Percentiles rank a stretch among this genome's conserved stretches.
Evolutionary conservation across 1,140 invertebrate species (phyloP).

Genomic region (Bactericera cockerelli): DNA sequence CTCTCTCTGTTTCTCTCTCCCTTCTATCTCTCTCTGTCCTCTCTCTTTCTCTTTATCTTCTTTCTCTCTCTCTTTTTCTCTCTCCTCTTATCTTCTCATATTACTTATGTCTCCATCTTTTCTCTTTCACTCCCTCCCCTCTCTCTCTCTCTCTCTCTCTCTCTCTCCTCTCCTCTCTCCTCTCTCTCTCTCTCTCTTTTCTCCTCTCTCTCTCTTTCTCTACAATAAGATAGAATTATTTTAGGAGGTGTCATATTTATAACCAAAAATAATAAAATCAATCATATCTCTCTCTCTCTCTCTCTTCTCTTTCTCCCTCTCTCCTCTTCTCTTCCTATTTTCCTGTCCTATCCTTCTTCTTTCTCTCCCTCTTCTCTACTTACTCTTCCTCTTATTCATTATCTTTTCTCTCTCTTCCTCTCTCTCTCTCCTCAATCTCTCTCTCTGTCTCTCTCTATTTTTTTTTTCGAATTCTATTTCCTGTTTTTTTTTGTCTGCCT

Average conservation of each 20-base stretch:
- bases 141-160: conserved; percentile 7
- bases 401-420: background rate
- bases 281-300: conserved; percentile 7
- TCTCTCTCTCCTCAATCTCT: too few relatives aligned
- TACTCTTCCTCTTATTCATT: background rate
- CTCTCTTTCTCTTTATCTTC: too few relatives aligned
- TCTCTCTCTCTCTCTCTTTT: conserved; percentile 1
- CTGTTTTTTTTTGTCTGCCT: too few relatives aligned
- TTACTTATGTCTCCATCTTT: background rate
- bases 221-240: too few relatives aligned
- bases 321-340: background rate
- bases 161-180: background rate
- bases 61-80: too few relatives aligned
- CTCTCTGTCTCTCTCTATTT: background rate
- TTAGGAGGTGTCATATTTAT: too few relatives aligned
- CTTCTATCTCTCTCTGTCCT: too few relatives aligned
- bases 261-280: too few relatives aligned
- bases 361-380: background rate
- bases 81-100: background rate
- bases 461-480: too few relatives aligned
- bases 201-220: background rate
- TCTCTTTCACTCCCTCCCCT: background rate
- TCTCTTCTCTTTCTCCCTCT: background rate
- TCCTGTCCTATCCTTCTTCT: background rate
- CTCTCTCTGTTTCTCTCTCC: too few relatives aligned